Percentiles rank a stretch among this genome's conserved stretches.
Conservation (phyloP, 2,888 invertebrate species). For the Agrenia bidenticulata region DNA sequence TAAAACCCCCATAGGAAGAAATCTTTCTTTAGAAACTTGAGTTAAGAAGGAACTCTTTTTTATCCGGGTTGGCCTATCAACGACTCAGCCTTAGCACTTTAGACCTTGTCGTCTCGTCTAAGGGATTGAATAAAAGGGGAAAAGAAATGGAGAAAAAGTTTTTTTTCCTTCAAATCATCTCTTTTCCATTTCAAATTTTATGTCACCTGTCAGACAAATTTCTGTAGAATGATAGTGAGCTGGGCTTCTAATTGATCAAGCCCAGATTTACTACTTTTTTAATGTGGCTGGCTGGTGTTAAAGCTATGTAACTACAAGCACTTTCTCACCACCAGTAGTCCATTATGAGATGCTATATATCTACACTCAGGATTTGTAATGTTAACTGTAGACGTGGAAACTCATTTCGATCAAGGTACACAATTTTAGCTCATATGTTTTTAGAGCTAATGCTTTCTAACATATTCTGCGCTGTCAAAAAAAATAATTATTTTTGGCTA, state of each 20-base stretch:
- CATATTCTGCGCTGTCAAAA: too few species aligned
- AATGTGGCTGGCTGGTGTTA: too few species aligned
- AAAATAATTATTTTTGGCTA: too few species aligned
- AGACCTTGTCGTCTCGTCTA: constrained; percentile 4
- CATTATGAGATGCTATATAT: too few species aligned
- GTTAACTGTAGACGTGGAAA: too few species aligned
- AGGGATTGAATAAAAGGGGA: constrained; percentile 14
- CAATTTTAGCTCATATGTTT: too few species aligned
- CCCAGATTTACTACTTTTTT: too few species aligned
- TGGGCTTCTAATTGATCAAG: constrained; percentile 6
- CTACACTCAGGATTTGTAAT: too few species aligned
- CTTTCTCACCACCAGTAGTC: too few species aligned
- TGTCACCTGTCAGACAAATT: constrained; percentile 28
- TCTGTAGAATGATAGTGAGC: background rate
- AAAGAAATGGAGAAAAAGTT: constrained; percentile 24
- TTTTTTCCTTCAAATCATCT: constrained; percentile 38
- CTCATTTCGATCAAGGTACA: too few species aligned
- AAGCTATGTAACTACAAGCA: too few species aligned
- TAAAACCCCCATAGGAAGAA: constrained; percentile 20
- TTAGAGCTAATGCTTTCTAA: too few species aligned
- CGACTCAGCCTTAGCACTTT: constrained; percentile 4
- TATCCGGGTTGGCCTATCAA: background rate
- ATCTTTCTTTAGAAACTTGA: constrained; percentile 10
- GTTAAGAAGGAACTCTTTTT: background rate
- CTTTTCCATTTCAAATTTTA: constrained; percentile 35